Percentiles rank a stretch among this genome's conserved stretches.
phyloP scores from a whole-genome alignment of 2,888 invertebrate species.

The Zonitis immaculata region DNA sequence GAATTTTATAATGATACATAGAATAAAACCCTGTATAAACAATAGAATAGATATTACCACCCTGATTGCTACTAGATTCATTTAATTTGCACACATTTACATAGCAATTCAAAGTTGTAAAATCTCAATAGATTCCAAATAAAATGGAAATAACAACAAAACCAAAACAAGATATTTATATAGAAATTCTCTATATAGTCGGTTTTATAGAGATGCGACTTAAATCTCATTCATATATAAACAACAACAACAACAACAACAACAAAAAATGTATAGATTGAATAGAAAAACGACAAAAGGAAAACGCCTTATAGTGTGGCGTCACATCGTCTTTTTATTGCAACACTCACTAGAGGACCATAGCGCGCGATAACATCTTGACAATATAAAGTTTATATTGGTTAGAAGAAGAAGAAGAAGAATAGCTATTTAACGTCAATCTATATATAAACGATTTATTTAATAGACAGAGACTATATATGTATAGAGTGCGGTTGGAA shows the following conservation, averaged over 20 bases:
- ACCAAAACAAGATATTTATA: conserved; percentile 24
- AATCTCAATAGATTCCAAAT: conserved; percentile 7
- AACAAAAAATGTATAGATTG: conserved; percentile 5
- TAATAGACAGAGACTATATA: not conserved
- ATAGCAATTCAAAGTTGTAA: conserved; percentile 17
- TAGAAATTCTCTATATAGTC: too few species aligned
- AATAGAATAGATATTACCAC: conserved; percentile 39
- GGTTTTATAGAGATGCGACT: conserved; percentile 34
- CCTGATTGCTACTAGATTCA: conserved; percentile 19
- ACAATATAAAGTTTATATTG: conserved; percentile 27
- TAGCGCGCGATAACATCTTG: conserved; percentile 26
- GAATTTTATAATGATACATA: too few species aligned
- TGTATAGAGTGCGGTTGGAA: too few species aligned
- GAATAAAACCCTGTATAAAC: too few species aligned
- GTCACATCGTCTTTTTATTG: conserved; percentile 30
- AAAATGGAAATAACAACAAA: too few species aligned
- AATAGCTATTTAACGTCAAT: conserved; percentile 27
- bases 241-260: too few species aligned
- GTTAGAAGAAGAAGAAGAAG: conserved; percentile 18
- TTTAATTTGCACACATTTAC: conserved; percentile 30
- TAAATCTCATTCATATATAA: conserved; percentile 14
- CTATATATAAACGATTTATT: conserved; percentile 25
- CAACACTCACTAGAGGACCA: conserved; percentile 21
- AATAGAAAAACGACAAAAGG: too few species aligned
- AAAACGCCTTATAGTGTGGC: conserved; percentile 22